phyloP scores from a whole-genome alignment of 2,797 vertebrate species.

The Chelmon rostratus region DNA sequence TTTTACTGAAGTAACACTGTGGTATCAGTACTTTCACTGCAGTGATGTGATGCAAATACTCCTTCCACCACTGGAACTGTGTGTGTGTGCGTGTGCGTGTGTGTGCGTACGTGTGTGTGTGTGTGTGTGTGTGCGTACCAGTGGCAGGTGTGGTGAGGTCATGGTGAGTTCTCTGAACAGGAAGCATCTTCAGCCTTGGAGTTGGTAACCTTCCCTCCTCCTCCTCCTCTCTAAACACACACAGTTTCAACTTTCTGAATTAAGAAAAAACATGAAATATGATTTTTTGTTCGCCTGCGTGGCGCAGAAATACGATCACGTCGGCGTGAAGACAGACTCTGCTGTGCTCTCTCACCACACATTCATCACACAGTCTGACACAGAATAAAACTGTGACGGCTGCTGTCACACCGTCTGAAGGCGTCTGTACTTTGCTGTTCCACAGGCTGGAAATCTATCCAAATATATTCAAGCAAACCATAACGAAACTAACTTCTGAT shows the following conservation, averaged over 20 bases:
- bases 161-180: constrained; percentile 75
- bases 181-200: constrained; percentile 59
- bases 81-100: background rate
- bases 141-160: constrained; percentile 74
- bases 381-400: too few species aligned
- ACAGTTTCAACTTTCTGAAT: background rate
- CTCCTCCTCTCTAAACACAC: constrained; percentile 51
- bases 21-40: too few species aligned
- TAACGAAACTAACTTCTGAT: too few species aligned
- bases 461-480: too few species aligned
- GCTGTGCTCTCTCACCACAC: too few species aligned
- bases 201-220: constrained; percentile 71
- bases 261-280: background rate
- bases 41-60: too few species aligned
- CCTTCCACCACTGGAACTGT: background rate
- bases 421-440: too few species aligned
- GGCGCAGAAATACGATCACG: background rate
- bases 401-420: too few species aligned
- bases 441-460: too few species aligned
- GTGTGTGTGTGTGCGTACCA: constrained; percentile 50
- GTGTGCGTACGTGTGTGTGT: constrained; percentile 1
- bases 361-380: too few species aligned
- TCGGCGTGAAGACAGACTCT: background rate
- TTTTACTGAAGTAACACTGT: too few species aligned
- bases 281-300: background rate